Conservation (phyloP, 2,113 vertebrate species). For the Lycaon pictus region DNA sequence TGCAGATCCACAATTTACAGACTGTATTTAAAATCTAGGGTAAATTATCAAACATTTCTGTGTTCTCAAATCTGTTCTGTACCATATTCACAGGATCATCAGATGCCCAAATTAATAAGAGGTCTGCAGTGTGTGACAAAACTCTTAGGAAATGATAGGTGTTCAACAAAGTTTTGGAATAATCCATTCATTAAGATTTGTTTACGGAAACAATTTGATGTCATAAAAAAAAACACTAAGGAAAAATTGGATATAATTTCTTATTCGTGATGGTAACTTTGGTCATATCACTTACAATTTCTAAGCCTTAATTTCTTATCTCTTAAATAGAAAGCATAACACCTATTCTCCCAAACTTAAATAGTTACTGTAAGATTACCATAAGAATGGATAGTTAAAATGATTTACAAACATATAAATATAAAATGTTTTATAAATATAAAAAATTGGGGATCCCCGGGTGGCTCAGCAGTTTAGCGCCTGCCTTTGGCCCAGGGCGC, state of each 20-base stretch:
- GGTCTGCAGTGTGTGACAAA: background rate
- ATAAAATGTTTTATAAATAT: too few species aligned
- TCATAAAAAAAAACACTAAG: background rate
- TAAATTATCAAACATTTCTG: background rate
- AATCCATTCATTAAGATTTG: background rate
- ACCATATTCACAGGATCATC: background rate
- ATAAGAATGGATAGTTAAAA: background rate
- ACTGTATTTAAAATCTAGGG: background rate
- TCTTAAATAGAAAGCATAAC: background rate
- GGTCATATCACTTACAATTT: background rate
- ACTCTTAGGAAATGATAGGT: background rate
- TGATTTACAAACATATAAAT: background rate
- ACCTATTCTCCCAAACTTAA: background rate
- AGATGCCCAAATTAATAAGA: background rate
- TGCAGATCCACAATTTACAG: background rate
- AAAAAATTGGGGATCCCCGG: too few species aligned
- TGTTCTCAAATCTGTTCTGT: background rate
- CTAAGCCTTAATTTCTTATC: background rate
- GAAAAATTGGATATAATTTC: background rate
- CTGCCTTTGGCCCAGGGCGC: too few species aligned
- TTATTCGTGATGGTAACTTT: background rate
- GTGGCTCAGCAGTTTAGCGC: too few species aligned
- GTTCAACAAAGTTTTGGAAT: background rate
- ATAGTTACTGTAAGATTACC: background rate
- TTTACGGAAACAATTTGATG: background rate